Evolutionary conservation across 2,113 vertebrate species (phyloP).

Genomic region (Misgurnus mizolepis): DNA sequence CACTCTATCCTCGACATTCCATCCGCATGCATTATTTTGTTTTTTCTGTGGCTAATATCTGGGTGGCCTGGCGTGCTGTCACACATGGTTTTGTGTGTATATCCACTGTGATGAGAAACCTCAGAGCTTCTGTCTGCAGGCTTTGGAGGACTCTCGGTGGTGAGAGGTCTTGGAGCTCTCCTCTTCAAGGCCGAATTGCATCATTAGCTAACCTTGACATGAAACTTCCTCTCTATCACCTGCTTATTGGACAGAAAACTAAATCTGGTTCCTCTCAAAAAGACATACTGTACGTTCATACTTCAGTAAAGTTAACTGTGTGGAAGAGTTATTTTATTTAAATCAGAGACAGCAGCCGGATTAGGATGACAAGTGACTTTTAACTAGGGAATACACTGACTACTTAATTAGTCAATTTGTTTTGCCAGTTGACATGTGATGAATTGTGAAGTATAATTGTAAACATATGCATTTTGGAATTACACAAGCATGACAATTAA

Average conservation of each 20-base stretch:
- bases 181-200: conserved; percentile 54
- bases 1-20: background rate
- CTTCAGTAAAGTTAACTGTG: conserved; percentile 49
- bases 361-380: conserved; percentile 24
- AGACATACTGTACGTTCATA: conserved; percentile 52
- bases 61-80: conserved; percentile 16
- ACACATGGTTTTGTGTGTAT: conserved; percentile 32
- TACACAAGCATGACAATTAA: no score
- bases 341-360: conserved; percentile 44
- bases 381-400: no score
- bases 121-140: conserved; percentile 34
- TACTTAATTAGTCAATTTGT: no score
- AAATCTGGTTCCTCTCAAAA: conserved; percentile 65
- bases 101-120: conserved; percentile 39
- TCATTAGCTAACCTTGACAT: conserved; percentile 63
- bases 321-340: conserved; percentile 47
- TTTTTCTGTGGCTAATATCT: conserved; percentile 25
- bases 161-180: conserved; percentile 43
- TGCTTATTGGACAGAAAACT: conserved; percentile 58
- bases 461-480: no score
- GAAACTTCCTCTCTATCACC: conserved; percentile 62
- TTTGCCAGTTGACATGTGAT: no score
- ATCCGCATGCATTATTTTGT: conserved; percentile 34
- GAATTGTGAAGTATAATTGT: no score
- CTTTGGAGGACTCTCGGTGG: conserved; percentile 37